Evolutionary conservation across 2,888 invertebrate species (phyloP).

Genomic region (Mythimna loreyi): DNA sequence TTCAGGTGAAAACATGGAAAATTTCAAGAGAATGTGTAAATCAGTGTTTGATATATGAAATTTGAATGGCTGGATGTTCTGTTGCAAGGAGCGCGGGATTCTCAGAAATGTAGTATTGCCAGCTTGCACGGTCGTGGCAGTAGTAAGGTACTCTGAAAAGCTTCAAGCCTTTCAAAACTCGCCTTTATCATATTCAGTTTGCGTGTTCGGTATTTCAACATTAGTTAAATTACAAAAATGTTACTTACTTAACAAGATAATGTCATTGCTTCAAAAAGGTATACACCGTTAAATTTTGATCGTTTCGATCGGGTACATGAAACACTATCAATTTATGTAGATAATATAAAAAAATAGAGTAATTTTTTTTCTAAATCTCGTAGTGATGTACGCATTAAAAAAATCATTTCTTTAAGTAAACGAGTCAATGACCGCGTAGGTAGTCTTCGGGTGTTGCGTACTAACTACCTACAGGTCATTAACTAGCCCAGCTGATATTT

Average conservation of each 20-base stretch:
- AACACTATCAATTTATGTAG: too few species aligned
- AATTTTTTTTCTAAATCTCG: too few species aligned
- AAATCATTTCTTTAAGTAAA: too few species aligned
- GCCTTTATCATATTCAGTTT: background rate
- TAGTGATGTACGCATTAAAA: too few species aligned
- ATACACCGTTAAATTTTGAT: too few species aligned
- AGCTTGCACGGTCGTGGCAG: slow-evolving; percentile 23
- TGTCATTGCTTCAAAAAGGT: too few species aligned
- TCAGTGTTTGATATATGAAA: slow-evolving; percentile 69
- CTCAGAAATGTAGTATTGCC: slow-evolving; percentile 24
- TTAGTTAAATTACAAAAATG: background rate
- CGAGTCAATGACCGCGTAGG: too few species aligned
- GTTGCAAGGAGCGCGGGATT: slow-evolving; percentile 45
- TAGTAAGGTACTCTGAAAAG: background rate
- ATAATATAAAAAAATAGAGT: too few species aligned
- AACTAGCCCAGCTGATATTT: too few species aligned
- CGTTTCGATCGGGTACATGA: too few species aligned
- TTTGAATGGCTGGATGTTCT: slow-evolving; percentile 68
- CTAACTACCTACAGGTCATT: too few species aligned
- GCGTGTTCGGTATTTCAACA: background rate
- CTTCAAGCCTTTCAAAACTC: background rate
- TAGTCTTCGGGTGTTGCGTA: too few species aligned
- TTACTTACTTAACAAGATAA: background rate
- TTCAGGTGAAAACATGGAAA: slow-evolving; percentile 63
- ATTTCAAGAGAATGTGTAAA: slow-evolving; percentile 64